Base-by-base conservation (phyloP, 2,797 vertebrate species). In the Lates japonicus region DNA sequence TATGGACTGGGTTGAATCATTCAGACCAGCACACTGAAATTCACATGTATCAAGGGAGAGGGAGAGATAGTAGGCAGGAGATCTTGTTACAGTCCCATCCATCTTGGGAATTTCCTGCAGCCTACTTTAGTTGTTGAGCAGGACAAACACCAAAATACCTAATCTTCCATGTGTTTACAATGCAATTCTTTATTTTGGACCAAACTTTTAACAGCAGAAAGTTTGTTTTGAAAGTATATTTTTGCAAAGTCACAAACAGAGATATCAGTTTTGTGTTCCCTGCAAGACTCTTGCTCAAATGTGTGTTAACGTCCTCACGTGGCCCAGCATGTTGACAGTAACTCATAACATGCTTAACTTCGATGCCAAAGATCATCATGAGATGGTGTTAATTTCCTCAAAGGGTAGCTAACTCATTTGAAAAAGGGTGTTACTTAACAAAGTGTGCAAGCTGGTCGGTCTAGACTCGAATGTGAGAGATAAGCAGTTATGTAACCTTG, bases 401-500 rank as follows among this genome's bases (percentile, higher is more conserved):
- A 63, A 63, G 42, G 67, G 37, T 10, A 19, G 57, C 63, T 17
- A 71, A 61, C 58, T 87, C 46, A 35, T 90, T 91, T 78, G 76
- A 64, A 79, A 74, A 74, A 1, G 35, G 51, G 85, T 83, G 83
- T 83, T 64, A 83, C 66, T 83, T 76, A 44, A 70, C n/a, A 57
- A 19, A 62, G 14, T 67, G 59, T 25, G 11, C 54, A 20, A 59
- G 48, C 49, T 10, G 41, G 29, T 46, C 16, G 29, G 81, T 69
- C 59, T 75, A 62, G 64, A 82, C 68, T 63, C 80, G 49, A 76
- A 63, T 58, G 79, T 80, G 64, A 39, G 62, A 85, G 88, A 94
- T 92, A 91, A 91, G 86, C 41, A 29, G 73, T 93, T 93, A 86
- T 84, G 68, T 88, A 92, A 94, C 76, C 8, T 42, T 46, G 60